Evolutionary conservation across 2,113 vertebrate genomes (phyloP).

Genomic region (Neomonachus schauinslandi): DNA sequence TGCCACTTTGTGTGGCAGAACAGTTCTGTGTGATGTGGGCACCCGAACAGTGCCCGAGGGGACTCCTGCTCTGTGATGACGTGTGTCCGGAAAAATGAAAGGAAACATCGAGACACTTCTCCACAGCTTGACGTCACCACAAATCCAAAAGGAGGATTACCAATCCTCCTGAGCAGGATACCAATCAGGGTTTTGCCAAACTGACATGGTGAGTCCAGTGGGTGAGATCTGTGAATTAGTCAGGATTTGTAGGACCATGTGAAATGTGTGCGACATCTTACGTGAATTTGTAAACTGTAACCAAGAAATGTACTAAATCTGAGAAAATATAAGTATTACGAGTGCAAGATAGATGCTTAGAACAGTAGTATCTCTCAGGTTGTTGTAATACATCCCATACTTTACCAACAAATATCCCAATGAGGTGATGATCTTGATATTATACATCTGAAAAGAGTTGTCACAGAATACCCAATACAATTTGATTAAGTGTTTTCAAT

Average conservation of each 20-base stretch:
- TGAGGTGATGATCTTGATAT: not conserved
- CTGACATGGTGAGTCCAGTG: rapidly evolving
- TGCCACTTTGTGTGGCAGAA: too few species aligned
- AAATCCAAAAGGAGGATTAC: not conserved
- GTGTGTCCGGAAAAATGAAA: not conserved
- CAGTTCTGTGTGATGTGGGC: too few species aligned
- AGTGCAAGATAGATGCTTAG: not conserved
- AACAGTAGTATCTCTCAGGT: not conserved
- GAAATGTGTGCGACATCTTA: not conserved
- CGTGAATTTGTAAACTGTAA: not conserved
- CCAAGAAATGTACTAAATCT: not conserved
- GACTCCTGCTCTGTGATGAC: not conserved
- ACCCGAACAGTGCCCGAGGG: rapidly evolving
- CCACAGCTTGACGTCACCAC: not conserved
- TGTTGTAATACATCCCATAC: not conserved
- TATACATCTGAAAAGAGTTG: not conserved
- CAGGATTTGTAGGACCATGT: not conserved
- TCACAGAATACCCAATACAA: not conserved
- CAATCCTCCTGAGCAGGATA: rapidly evolving
- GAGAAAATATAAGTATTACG: not conserved
- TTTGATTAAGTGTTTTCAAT: not conserved
- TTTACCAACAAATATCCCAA: not conserved
- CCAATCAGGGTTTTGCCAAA: not conserved
- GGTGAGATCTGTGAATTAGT: rapidly evolving
- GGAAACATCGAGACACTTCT: not conserved